Percentiles rank a stretch among this genome's conserved stretches.
Evolutionary conservation across 2,888 invertebrate genomes (phyloP).

Genomic region (Tiphia femorata): DNA sequence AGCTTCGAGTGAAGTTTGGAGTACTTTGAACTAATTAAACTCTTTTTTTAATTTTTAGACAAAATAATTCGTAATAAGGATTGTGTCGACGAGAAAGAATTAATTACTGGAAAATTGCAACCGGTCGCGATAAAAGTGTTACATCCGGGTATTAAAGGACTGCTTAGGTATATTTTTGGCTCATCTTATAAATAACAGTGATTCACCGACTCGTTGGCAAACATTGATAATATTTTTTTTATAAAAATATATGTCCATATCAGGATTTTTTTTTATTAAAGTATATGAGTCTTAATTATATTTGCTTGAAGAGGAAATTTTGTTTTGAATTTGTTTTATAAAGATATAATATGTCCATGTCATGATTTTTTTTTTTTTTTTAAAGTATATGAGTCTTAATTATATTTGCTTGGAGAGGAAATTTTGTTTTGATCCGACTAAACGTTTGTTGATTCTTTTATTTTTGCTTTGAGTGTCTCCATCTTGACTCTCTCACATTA

Average conservation of each 20-base stretch:
- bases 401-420: too few species aligned
- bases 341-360: too few species aligned
- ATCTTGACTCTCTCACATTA: neutral
- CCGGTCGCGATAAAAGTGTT: slow-evolving; percentile 67
- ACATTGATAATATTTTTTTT: neutral
- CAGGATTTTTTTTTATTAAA: neutral
- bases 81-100: neutral
- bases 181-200: too few species aligned
- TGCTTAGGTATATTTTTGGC: slow-evolving; percentile 58
- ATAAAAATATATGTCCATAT: neutral
- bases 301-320: too few species aligned
- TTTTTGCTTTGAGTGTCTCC: neutral
- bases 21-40: slow-evolving; percentile 12
- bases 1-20: neutral
- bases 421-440: too few species aligned
- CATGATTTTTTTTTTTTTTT: too few species aligned
- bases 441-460: neutral
- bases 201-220: neutral
- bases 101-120: slow-evolving; percentile 30
- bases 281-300: too few species aligned
- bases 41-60: slow-evolving; percentile 19
- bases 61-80: neutral
- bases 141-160: slow-evolving; percentile 66
- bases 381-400: too few species aligned
- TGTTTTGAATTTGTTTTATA: too few species aligned